Conservation (phyloP, 2,888 invertebrate species). For the Xylophagus ater region DNA sequence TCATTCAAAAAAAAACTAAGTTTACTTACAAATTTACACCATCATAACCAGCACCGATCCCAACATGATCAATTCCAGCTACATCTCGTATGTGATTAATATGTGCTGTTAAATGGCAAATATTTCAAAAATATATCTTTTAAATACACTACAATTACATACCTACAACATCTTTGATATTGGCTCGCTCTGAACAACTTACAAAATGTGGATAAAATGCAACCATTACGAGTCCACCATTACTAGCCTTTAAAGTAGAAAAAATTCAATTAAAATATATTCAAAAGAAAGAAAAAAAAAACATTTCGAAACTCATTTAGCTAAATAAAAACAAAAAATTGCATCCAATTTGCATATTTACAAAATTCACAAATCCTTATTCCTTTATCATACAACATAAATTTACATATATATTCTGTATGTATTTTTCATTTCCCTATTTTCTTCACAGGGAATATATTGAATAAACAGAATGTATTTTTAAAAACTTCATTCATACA, state of each 20-base stretch:
- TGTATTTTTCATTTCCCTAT: too few relatives aligned
- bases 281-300: not conserved
- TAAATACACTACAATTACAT: slow-evolving; percentile 24
- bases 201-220: slow-evolving; percentile 52
- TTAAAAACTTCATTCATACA: too few relatives aligned
- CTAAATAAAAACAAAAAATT: not conserved
- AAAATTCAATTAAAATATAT: not conserved
- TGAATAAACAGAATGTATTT: not conserved
- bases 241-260: slow-evolving; percentile 41
- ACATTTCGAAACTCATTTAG: not conserved
- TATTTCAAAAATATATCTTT: not conserved
- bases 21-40: slow-evolving; percentile 79
- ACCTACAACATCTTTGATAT: slow-evolving; percentile 50
- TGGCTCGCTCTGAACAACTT: slow-evolving; percentile 47
- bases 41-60: slow-evolving; percentile 80
- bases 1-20: not conserved
- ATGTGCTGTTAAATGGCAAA: slow-evolving; percentile 51
- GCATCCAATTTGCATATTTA: not conserved
- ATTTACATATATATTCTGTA: too few relatives aligned
- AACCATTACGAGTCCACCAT: slow-evolving; percentile 54
- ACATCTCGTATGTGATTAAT: slow-evolving; percentile 79
- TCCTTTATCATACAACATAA: too few relatives aligned
- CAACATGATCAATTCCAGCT: slow-evolving; percentile 78
- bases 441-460: too few relatives aligned
- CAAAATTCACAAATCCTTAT: too few relatives aligned